Conservation (phyloP, 2,888 invertebrate genomes). For the Tridacna crocea region DNA sequence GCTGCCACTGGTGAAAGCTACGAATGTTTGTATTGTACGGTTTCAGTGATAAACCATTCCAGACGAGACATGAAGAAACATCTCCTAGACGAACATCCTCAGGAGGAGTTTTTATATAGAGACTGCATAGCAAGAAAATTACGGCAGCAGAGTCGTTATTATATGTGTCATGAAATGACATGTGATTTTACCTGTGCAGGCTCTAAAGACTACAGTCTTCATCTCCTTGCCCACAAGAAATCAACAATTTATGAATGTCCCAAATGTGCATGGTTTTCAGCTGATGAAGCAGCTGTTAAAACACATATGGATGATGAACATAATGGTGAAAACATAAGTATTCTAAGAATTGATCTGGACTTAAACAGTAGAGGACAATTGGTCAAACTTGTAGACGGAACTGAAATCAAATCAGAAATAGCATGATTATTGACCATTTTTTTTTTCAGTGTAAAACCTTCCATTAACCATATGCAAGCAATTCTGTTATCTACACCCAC, state of each 20-base stretch:
- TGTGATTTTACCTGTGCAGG: conserved; percentile 62
- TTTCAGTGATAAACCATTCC: conserved; percentile 33
- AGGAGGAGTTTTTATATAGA: conserved; percentile 66
- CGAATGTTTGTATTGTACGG: conserved; percentile 62
- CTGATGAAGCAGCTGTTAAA: conserved; percentile 40
- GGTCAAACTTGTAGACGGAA: conserved; percentile 57
- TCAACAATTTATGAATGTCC: conserved; percentile 68
- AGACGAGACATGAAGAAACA: conserved; percentile 69
- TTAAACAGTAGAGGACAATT: conserved; percentile 54
- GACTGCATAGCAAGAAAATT: conserved; percentile 67
- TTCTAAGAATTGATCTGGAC: conserved; percentile 60
- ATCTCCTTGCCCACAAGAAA: conserved; percentile 63
- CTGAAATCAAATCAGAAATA: conserved; percentile 63
- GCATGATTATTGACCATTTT: background rate
- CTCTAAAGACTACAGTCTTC: conserved; percentile 60
- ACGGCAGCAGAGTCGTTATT: conserved; percentile 62
- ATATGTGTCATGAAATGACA: conserved; percentile 65
- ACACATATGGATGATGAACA: conserved; percentile 60
- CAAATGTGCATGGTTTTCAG: conserved; percentile 67
- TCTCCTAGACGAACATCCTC: conserved; percentile 59
- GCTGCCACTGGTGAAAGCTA: conserved; percentile 44
- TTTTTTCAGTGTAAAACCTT: too few species aligned
- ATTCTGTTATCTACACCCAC: too few species aligned
- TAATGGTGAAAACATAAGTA: conserved; percentile 44
- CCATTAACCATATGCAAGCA: too few species aligned